Base-by-base conservation (phyloP, 2,797 vertebrate genomes). In the Hirundo rustica region DNA sequence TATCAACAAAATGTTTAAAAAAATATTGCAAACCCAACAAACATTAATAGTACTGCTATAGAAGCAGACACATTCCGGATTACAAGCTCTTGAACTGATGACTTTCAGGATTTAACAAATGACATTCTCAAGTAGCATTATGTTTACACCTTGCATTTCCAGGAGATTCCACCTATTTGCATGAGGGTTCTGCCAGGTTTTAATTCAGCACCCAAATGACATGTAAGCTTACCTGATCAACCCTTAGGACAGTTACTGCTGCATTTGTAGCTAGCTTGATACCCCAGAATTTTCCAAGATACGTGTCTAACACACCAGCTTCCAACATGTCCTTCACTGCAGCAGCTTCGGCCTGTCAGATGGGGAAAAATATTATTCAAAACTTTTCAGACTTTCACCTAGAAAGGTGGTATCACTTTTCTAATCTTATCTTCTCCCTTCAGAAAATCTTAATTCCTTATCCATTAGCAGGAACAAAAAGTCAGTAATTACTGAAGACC, bases 241-340 rank as follows among this genome's bases (percentile, higher is more conserved):
- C 99, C 79, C 99, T 97, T 61, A 99, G 98, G 21, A 99, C 98
- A 73, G 99, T 99, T 91, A 99, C 97, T 45, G 99, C 99, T 73
- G 99, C 98, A 27, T 99, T 99, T 77, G 99, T 99, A 71, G 99
- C 99, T 97, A 99, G 96, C 95, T 99, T 99, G 97, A 99, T 98
- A 90, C 98, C 99, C 99, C 99, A 99, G 93, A 98, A 84, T 97
- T 99, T 99, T 75, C 99, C 99, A 95, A 99, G 96, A 83, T 98
- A 99, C 0, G 99, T 99, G 47, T 99, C 99, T 78, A 99, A 38
- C 72, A 99, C 96, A 47, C 98, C 98, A 45, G 97, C 98, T 97
- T 99, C 99, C 73, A 99, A 94, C 99, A 99, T 99, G 96, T 99
- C 99, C 93, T 98, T 99, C 93, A 99, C 94, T 27, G 98, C 98